A percentile compares a stretch with the other conserved stretches of the same genome.
Conservation (phyloP, 2,797 vertebrate species). For the Micropoecilia bifurca region DNA sequence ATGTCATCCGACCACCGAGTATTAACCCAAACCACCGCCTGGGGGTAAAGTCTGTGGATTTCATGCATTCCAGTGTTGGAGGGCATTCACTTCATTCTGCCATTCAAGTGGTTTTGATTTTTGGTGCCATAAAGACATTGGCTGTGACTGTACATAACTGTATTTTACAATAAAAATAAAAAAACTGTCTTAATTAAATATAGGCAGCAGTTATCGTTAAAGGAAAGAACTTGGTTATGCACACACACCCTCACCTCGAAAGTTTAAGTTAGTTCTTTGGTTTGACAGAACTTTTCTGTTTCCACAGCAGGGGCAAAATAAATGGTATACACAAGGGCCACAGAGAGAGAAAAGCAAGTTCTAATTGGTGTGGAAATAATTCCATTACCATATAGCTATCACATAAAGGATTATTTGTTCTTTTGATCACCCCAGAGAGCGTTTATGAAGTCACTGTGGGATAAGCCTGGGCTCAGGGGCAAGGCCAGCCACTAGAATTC, state of each 20-base stretch:
- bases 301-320: constrained; percentile 51
- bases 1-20: constrained; percentile 41
- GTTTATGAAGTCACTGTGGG: constrained; percentile 74
- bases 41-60: constrained; percentile 47
- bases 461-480: constrained; percentile 63
- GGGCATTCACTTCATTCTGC: constrained; percentile 24
- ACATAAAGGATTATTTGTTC: constrained; percentile 72
- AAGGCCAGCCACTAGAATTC: constrained; percentile 75
- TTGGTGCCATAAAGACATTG: constrained; percentile 24
- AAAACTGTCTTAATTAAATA: background rate
- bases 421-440: constrained; percentile 64
- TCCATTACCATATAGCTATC: constrained; percentile 66
- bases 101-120: constrained; percentile 30
- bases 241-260: constrained; percentile 9
- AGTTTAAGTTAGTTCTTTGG: constrained; percentile 26
- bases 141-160: background rate
- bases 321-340: constrained; percentile 46
- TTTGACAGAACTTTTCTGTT: constrained; percentile 43
- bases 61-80: constrained; percentile 55
- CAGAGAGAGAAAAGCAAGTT: constrained; percentile 55
- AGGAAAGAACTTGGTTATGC: background rate
- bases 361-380: constrained; percentile 71
- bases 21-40: constrained; percentile 48
- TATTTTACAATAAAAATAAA: background rate
- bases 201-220: background rate